Base-by-base conservation (phyloP, 2,888 invertebrate genomes). In the Andrena camellia region DNA sequence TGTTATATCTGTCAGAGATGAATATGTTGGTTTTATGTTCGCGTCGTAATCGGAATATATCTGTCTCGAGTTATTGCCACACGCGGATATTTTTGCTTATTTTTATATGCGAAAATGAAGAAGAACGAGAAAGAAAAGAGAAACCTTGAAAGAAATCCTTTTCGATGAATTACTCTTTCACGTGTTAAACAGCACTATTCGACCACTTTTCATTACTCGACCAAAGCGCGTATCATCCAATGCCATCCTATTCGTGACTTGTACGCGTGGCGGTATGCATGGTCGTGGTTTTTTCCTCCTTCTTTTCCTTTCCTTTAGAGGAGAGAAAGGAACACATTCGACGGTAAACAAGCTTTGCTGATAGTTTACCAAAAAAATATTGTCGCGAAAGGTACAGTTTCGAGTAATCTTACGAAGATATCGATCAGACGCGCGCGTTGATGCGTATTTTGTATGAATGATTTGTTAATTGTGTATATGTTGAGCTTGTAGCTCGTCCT, bases 401-500 rank as follows among this genome's bases (percentile, higher is more conserved):
- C 23, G 23, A 33, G 50, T 6, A 10, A 59, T 50, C 5, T 48
- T 57, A 23, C 5, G 33, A 54, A 48, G 31, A 63, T 31, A 64
- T 31, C 20, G 33, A 50, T 78, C 54, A 67, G 31, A 74, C 17
- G 29, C 20, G 66, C 23, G 59, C 42, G 42, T 13, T 42, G 42
- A 33, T n/a, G n/a, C 54, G 10, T 50, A 8, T 31, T 68, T 74
- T 26, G 7, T 29, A 59, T 50, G 23, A 52, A 57, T 29, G 64
- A 63, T 75, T 75, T 81, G 86, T 91, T 91, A 94, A 92, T 93
- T 94, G 70, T 94, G 93, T 74, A 94, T 91, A 79, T 94, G 94
- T 77, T 94, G 94, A 57, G 94, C 94, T 79, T 94, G 93, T 67
- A 94, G 90, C 81, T 95, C 95, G 66, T 95, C 95, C 13, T 95